Base-by-base conservation (phyloP, 2,888 invertebrate genomes). In the Trichogramma dendrolimi region DNA sequence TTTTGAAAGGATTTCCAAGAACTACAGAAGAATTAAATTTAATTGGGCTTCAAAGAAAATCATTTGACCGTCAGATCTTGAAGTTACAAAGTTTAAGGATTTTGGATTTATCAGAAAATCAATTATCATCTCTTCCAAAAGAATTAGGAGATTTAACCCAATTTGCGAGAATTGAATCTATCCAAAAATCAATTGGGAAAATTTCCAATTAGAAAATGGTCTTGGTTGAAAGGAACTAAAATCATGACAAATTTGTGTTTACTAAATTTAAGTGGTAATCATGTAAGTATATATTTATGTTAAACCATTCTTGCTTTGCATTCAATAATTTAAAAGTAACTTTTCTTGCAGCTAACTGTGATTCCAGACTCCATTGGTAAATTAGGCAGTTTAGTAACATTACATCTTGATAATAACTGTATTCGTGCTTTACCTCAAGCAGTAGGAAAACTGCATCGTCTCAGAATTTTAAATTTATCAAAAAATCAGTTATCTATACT, bases 71-170 rank as follows among this genome's bases (percentile, higher is more conserved):
- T 68, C 89, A 89, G 67, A 87, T 92, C 67, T 81, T 91, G 54
- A 80, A 84, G 41, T 78, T 92, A 1, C 83, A 83, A 55, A 86
- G 86, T 69, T 81, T 93, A 6, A 83, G 83, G 62, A 69, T 85
- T 50, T 80, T 93, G 54, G 86, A 91, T 80, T 78, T 92, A 62
- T 86, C 87, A 64, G 81, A 86, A 62, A 93, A 93, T 81, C 82
- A 83, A 65, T 83, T 92, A 55, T 85, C 84, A 64, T 84, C 81
- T 71, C 78, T 92, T 55, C 92, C 92, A 1, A 79, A 82, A 11
- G 89, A 89, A 73, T 75, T 92, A 67, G 89, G 87, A 69, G 79
- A 81, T 1, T 80, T 92, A 71, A 71, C 81, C 84, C 0, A 82
- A 80, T 71, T 75, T 92, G 56, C 80, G 78, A 63, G 86, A 87